Base-by-base conservation (phyloP, 1,140 invertebrate species). In the Drosophila kurseongensis region DNA sequence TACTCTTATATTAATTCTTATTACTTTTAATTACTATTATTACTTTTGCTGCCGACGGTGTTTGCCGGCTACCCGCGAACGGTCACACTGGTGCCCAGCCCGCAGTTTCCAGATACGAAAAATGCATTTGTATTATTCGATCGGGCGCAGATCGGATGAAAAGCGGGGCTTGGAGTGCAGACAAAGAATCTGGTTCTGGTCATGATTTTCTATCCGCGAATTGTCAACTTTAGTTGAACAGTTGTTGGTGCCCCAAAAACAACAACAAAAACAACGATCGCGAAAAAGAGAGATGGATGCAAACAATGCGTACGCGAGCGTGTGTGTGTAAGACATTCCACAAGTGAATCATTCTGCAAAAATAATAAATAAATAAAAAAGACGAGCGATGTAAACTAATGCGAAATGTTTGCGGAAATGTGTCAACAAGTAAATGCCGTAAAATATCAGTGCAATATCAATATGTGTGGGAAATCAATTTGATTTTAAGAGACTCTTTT, bases 321-420 rank as follows among this genome's bases (percentile, higher is more conserved):
- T 51, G 60, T 65, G 59, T 47, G 62, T 23, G 45, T 16, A 16
- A 68, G 16, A 32, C 18, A 41, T 27, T 41, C 23, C 32, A 12
- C 61, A 65, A 68, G 65, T 68, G 60, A 68, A 44, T 68, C 65
- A 68, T 50, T 68, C 60, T 8, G 16, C 29, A 10, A 66, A 50
- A 66, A 66, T 63, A 35, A 18, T 14, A 5, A 67, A 44, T 10
- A 35, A 52, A 36, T 65, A 41, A 67, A 65, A 16, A 36, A 42
- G 50, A 8, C 10, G 36, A 16, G 16, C 44, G 7, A 41, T 32
- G 40, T 6, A 29, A 47, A 47, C 51, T 54, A 8, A 13, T 12
- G 12, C n/a, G 27, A 32, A 41, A 40, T 14, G 38, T 51, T 27
- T 50, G 36, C 32, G n/a, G 12, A 66, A 52, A 47, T 68, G 45